Base-by-base conservation (phyloP, 1,140 invertebrate species). In the Pantala flavescens region DNA sequence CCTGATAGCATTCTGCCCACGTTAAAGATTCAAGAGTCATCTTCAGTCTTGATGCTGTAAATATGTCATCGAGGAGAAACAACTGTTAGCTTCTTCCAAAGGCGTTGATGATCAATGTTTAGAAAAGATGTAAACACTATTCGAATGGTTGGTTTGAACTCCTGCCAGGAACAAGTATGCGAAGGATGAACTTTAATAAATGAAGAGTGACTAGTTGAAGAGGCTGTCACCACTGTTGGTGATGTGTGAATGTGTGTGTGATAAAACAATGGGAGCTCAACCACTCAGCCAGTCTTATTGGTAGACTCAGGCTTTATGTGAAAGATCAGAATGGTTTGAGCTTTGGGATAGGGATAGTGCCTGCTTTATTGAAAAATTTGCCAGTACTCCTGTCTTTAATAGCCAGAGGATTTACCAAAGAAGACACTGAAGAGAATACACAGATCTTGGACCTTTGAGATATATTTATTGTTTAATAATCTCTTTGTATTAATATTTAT, bases 1-100 rank as follows among this genome's bases (percentile, higher is more conserved):
- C 93, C 80, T 94, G 90, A 90, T 77, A 74, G 75, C 70, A 63
- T 63, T 63, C 49, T 63, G 49, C 49, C 28, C 9, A 36, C 28
- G 28, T 36, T 36, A 63, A 63, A 3, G 12, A 16, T 16, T 63
- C 16, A 21, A 63, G 49, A 21, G 49, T 21, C 49, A 16, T 63
- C 49, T 21, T 19, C 49, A 16, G 49, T 63, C 16, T 63, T 63
- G 49, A 19, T 63, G 49, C 16, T 63, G 49, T 63, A 63, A 63
- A 63, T 63, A 63, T 63, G 5, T 63, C 49, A 19, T 16, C 49
- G n/a, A 21, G 49, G 12, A 63, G 49, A 21, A 63, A 21, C 12
- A 63, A 63, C 2, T 63, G 49, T 63, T 63, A 21, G 12, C 49
- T 19, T 63, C n/a, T 63, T 63, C 16, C 12, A 14, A 63, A 63